Evolutionary conservation across 2,888 invertebrate species (phyloP), one percentile per base, ranked within the genome.

Genomic region (Linnaemya tessellans): DNA sequence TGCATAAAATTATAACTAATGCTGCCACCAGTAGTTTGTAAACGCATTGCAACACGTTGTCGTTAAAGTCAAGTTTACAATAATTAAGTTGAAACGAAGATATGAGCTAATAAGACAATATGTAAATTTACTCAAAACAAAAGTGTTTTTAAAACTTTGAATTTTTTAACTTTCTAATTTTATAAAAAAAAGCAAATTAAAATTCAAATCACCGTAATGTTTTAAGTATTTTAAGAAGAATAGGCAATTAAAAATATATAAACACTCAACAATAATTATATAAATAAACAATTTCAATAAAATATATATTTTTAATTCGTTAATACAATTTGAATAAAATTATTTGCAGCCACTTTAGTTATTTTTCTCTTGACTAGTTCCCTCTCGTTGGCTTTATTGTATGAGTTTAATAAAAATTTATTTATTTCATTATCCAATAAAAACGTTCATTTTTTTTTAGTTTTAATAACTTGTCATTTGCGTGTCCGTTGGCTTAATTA

Each of bases 401-500:
- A 22, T 30, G 5, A 30, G 13, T 30, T 56, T 38, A 11, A 35
- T 60, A 60, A 38, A n/a, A 1, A 38, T 38, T 60, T 38, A 38
- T 38, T 73, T 25, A 41, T 68, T 64, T 64, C 38, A 25, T 60
- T 43, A 25, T 30, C 3, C 49, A 22, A n/a, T 49, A 60, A 43
- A 51, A 70, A 54, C 11, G 2, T 13, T 35, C 2, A 41, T 30
- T 38, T 54, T 51, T 54, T 51, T 78, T 38, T 68, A 9, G 11
- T 38, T 56, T 46, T 67, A 80, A 68, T 78, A 74, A 78, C 41
- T 58, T 74, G 78, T 70, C 84, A 74, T 74, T 81, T 41, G 54
- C 22, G 25, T 74, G 56, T 67, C 54, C 35, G 38, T 22, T 70
- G 15, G 20, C 51, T 81, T 81, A 84, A 84, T 84, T 84, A 81